These are phyloP conservation scores for Ispidina lecontei DNA, from an alignment of 2,797 vertebrate genomes.

Conservation along the genomic window DNA sequence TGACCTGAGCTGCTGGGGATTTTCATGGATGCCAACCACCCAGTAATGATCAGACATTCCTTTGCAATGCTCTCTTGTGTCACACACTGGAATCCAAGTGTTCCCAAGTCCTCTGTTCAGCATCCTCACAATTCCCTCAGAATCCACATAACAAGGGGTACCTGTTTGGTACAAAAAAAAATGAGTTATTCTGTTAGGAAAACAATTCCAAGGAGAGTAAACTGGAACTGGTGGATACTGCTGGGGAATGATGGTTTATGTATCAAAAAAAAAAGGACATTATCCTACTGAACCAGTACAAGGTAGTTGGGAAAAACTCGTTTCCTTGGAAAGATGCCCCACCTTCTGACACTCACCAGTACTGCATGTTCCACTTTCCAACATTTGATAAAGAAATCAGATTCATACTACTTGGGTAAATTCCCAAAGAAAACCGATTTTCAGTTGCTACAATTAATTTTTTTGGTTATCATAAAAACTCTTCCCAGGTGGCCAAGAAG, in stretches of 20 bases:
- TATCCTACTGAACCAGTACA: not conserved
- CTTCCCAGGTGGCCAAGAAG: not conserved
- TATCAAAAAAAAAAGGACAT: fast-evolving
- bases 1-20: constrained; percentile 94
- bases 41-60: constrained; percentile 94
- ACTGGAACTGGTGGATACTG: not conserved
- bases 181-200: not conserved
- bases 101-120: constrained; percentile 90
- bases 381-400: not conserved
- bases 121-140: constrained; percentile 88
- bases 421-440: not conserved
- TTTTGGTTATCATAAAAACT: not conserved
- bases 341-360: constrained; percentile 62
- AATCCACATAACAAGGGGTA: constrained; percentile 90
- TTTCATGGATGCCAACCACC: constrained; percentile 94
- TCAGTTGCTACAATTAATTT: not conserved
- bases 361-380: not conserved
- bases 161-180: constrained; percentile 69
- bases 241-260: not conserved
- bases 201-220: not conserved
- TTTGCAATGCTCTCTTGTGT: constrained; percentile 91
- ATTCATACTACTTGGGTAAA: not conserved
- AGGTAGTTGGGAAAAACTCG: not conserved
- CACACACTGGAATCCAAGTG: constrained; percentile 90
- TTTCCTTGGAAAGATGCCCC: constrained; percentile 59